Base-by-base conservation (phyloP, 2,113 vertebrate species). In the Phyllostomus hastatus region DNA sequence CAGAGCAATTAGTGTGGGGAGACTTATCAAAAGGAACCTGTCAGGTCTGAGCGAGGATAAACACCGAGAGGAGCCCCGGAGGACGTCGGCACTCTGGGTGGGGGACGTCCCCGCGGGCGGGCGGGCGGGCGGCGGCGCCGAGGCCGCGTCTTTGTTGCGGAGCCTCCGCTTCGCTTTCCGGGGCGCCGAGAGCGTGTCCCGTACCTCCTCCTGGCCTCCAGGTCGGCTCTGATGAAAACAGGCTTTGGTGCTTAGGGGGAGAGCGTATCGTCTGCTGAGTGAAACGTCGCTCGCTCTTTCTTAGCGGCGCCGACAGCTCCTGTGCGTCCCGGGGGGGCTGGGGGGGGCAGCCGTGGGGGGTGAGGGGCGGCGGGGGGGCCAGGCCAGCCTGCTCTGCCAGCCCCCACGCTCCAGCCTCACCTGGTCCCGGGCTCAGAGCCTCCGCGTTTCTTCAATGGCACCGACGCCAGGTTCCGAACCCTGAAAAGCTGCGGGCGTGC, bases 1-100 rank as follows among this genome's bases (percentile, higher is more conserved):
- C 97, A 98, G 96, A 98, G 97, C 98, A 98, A 98, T 98, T 98
- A 98, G 97, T 75, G 73, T 95, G 94, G 96, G 97, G 97, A 98
- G 89, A 96, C 97, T 97, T 98, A 98, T 98, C 98, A 97, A 97
- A 98, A 97, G 97, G 95, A 98, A 96, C 88, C 96, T 7, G 61
- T 98, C 98, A 97, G 48, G 94, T 95, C 91, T 96, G 97, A 98
- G 95, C 69, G 97, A 96, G 97, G 95, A 97, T 98, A 98, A 98
- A 98, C 98, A 98, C 95, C 98, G 88, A 95, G 95, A 80, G 11
- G 81, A 92, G 87, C 90, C 97, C 98, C 98, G 14, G 5, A 96
- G 96, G 98, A 98, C 97, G n/a, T n/a, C n/a, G 97, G 98, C 97
- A 97, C 97, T 98, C 83, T 61, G 90, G 95, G 57, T 46, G 38